Percentiles rank a stretch among this genome's conserved stretches.
Evolutionary conservation across 2,888 invertebrate species (phyloP).

Genomic region (Hemaris fuciformis): DNA sequence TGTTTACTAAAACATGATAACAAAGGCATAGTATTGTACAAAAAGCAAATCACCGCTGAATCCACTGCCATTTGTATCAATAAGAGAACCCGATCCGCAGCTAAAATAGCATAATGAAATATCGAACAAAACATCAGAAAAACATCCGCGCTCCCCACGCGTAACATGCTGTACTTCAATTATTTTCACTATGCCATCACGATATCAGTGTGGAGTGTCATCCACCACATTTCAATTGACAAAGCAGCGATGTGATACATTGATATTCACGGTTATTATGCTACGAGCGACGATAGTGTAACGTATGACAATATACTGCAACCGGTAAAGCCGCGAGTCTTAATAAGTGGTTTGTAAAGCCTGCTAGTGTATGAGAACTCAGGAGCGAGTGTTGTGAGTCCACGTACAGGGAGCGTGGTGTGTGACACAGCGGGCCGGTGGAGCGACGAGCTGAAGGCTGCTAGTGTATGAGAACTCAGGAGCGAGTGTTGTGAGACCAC

Average conservation of each 20-base stretch:
- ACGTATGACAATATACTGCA: not conserved
- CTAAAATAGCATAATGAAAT: not conserved
- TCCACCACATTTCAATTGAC: not conserved
- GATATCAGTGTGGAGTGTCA: slow-evolving; percentile 2
- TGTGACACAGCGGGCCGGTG: no score
- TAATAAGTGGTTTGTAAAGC: no score
- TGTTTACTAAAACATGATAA: no score
- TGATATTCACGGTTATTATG: slow-evolving; percentile 6
- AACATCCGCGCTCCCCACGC: not conserved
- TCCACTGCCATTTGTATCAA: not conserved
- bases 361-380: no score
- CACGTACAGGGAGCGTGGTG: no score
- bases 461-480: no score
- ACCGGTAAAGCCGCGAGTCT: no score
- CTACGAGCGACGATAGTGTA: not conserved
- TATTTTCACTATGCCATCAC: not conserved
- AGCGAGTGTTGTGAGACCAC: no score
- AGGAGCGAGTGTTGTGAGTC: no score
- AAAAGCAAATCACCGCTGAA: not conserved
- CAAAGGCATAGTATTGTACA: no score
- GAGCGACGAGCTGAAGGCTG: no score
- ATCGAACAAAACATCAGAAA: slow-evolving; percentile 1
- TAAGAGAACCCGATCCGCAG: not conserved
- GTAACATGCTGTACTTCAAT: not conserved
- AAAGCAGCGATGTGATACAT: slow-evolving; percentile 5